Percentiles rank a stretch among this genome's conserved stretches.
Conservation (phyloP, 2,888 invertebrate species). For the Ceramica pisi region DNA sequence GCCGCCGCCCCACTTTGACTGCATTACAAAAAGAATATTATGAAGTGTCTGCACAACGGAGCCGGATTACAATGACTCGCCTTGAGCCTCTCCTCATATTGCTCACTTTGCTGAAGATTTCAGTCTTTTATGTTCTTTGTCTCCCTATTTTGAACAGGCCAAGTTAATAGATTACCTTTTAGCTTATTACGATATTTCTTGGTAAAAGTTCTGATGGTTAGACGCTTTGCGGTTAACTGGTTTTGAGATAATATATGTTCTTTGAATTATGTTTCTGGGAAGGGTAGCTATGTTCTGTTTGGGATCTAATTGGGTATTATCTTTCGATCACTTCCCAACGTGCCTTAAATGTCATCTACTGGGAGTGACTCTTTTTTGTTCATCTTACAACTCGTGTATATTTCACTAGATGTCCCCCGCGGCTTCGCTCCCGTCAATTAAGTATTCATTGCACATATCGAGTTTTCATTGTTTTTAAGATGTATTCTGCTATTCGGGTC, state of each 20-base stretch:
- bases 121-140: conserved; percentile 55
- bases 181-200: conserved; percentile 48
- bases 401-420: too few relatives aligned
- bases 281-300: neutral
- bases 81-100: conserved; percentile 65
- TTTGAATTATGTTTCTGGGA: conserved; percentile 10
- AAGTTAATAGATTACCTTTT: conserved; percentile 55
- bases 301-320: conserved; percentile 11
- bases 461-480: too few relatives aligned
- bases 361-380: neutral
- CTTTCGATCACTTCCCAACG: neutral
- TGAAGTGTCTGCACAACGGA: conserved; percentile 69
- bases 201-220: conserved; percentile 7
- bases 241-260: conserved; percentile 14
- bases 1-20: conserved; percentile 74
- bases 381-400: neutral
- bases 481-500: too few relatives aligned
- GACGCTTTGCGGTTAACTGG: conserved; percentile 15
- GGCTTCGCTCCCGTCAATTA: too few relatives aligned
- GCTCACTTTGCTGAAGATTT: conserved; percentile 66
- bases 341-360: neutral
- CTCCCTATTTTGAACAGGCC: conserved; percentile 37
- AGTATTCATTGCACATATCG: too few relatives aligned
- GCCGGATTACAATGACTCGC: conserved; percentile 75
- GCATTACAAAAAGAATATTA: conserved; percentile 77